Conservation (phyloP, 2,888 invertebrate species). For the Orthonychiurus folsomi region DNA sequence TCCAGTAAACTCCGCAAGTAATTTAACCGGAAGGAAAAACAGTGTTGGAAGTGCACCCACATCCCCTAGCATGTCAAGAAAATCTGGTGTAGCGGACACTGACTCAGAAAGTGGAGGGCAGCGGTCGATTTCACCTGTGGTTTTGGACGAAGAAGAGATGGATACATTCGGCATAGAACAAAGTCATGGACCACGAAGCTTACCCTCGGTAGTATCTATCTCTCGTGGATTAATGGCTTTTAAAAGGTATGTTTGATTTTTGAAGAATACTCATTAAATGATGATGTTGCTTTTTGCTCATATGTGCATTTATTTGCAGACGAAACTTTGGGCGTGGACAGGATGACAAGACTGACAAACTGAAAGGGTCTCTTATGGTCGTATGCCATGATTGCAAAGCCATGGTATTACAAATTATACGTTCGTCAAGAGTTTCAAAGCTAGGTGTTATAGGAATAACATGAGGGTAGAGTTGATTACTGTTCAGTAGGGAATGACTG, state of each 20-base stretch:
- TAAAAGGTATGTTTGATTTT: constrained; percentile 38
- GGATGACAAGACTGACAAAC: constrained; percentile 45
- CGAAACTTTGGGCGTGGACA: constrained; percentile 56
- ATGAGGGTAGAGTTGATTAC: neutral
- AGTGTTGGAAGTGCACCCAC: constrained; percentile 49
- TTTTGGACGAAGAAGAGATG: constrained; percentile 33
- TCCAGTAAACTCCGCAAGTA: constrained; percentile 35
- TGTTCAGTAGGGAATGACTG: too few species aligned
- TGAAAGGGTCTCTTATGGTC: constrained; percentile 63
- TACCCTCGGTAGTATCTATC: constrained; percentile 39
- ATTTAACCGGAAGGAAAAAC: constrained; percentile 42
- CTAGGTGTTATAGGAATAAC: constrained; percentile 41
- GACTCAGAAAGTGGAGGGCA: constrained; percentile 33
- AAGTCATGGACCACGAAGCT: constrained; percentile 34
- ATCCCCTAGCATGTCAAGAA: constrained; percentile 44
- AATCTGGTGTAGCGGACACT: constrained; percentile 23
- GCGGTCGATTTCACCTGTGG: constrained; percentile 35
- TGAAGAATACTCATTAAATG: neutral
- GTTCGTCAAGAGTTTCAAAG: constrained; percentile 75
- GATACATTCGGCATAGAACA: constrained; percentile 33
- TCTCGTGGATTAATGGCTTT: constrained; percentile 38
- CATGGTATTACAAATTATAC: constrained; percentile 76
- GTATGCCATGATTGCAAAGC: constrained; percentile 86
- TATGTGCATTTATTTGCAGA: constrained; percentile 48
- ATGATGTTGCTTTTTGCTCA: constrained; percentile 2